phyloP scores from a whole-genome alignment of 1,140 invertebrate genomes.

The Lucilia cuprina region DNA sequence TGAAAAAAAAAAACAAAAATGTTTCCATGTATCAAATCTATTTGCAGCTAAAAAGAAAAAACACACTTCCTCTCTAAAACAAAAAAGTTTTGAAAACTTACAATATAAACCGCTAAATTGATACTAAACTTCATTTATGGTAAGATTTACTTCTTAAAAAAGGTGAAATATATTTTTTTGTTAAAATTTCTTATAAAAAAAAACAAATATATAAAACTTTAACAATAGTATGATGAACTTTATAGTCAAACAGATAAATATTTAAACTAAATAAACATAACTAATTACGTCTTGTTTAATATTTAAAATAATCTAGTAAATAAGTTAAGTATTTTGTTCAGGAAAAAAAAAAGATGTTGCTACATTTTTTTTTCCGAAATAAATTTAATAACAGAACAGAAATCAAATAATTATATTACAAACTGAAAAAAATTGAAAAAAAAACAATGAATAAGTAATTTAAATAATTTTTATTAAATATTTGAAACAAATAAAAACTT shows the following conservation, averaged over 20 bases:
- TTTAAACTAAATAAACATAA: background rate
- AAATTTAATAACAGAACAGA: background rate
- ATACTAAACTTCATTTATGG: background rate
- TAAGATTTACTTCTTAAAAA: conserved; percentile 18
- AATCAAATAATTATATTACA: background rate
- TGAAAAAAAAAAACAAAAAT: background rate
- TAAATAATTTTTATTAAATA: background rate
- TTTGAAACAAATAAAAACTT: background rate
- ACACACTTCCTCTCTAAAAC: background rate
- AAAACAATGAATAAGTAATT: background rate
- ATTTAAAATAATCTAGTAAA: background rate
- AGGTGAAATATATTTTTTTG: background rate
- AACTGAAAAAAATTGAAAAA: background rate
- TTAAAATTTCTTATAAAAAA: background rate
- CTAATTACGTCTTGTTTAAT: background rate
- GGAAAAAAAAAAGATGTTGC: conserved; percentile 9
- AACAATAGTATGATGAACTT: background rate
- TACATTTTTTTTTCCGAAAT: background rate
- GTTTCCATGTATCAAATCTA: background rate
- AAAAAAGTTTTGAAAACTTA: background rate
- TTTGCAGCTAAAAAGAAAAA: background rate
- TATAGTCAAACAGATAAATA: background rate
- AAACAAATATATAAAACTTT: background rate
- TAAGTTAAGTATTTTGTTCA: background rate
- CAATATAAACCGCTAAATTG: background rate